These are phyloP conservation scores for Perca fluviatilis DNA, from an alignment of 2,113 vertebrate genomes.

Conservation along the genomic window DNA sequence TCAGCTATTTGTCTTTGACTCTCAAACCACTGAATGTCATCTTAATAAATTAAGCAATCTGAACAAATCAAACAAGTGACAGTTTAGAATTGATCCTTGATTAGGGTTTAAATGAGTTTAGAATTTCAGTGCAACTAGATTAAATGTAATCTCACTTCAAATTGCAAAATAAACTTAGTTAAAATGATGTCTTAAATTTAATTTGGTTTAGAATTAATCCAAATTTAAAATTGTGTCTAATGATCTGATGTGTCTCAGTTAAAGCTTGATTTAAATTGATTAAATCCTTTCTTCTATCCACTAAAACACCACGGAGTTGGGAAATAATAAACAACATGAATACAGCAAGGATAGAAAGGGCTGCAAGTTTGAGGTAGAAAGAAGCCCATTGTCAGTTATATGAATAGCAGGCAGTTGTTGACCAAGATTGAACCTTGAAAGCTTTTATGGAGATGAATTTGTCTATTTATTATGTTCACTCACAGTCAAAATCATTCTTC, in stretches of 20 bases:
- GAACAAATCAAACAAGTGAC: slow-evolving; percentile 67
- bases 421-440: slow-evolving; percentile 60
- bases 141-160: slow-evolving; percentile 60
- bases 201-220: slow-evolving; percentile 44
- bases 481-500: slow-evolving; percentile 38
- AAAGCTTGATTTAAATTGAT: slow-evolving; percentile 31
- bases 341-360: slow-evolving; percentile 9
- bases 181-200: slow-evolving; percentile 37
- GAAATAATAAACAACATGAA: slow-evolving; percentile 19
- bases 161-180: slow-evolving; percentile 57
- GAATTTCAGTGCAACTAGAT: slow-evolving; percentile 56
- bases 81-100: slow-evolving; percentile 67
- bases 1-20: slow-evolving; percentile 40
- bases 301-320: background rate
- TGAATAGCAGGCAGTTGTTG: slow-evolving; percentile 39
- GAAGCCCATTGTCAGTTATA: slow-evolving; percentile 21
- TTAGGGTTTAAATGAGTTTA: slow-evolving; percentile 63
- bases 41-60: slow-evolving; percentile 61
- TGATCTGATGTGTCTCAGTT: slow-evolving; percentile 27
- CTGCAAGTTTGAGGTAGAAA: slow-evolving; percentile 16
- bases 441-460: slow-evolving; percentile 63
- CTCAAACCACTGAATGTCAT: slow-evolving; percentile 29
- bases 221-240: slow-evolving; percentile 30
- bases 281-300: background rate
- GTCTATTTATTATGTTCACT: slow-evolving; percentile 58